phyloP scores from a whole-genome alignment of 1,140 invertebrate genomes.

The Micrasema minimum region DNA sequence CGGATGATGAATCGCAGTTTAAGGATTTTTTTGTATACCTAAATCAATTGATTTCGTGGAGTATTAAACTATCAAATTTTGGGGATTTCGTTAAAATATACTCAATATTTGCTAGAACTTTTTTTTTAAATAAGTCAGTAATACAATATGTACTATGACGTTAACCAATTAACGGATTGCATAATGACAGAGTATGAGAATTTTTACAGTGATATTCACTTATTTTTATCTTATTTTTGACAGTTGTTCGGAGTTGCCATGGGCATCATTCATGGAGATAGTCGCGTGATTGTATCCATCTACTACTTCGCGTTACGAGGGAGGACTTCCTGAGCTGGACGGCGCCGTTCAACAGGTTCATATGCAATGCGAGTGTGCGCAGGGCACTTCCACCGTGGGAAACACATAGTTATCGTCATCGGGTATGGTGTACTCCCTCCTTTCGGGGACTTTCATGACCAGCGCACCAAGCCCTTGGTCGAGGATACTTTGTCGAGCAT shows the following conservation, averaged over 20 bases:
- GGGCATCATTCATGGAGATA: constrained; percentile 69
- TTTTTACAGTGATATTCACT: background rate
- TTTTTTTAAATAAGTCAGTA: background rate
- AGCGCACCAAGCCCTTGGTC: constrained; percentile 79
- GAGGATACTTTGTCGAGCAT: constrained; percentile 70
- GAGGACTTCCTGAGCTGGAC: constrained; percentile 62
- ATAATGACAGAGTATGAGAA: background rate
- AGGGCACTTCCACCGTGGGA: constrained; percentile 67
- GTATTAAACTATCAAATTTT: too few relatives aligned
- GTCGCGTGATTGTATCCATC: constrained; percentile 67
- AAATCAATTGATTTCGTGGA: too few relatives aligned
- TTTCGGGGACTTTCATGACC: constrained; percentile 81
- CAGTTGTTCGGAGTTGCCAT: constrained; percentile 53
- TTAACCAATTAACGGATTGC: background rate
- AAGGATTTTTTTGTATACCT: too few relatives aligned
- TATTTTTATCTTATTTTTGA: constrained; percentile 59
- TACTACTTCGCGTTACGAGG: constrained; percentile 77
- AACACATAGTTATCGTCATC: constrained; percentile 68
- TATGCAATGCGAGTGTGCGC: constrained; percentile 72
- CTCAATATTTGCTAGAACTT: too few relatives aligned
- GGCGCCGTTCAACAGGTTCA: constrained; percentile 67
- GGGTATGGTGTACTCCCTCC: constrained; percentile 71
- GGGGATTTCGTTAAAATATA: too few relatives aligned
- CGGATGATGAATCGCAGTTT: too few relatives aligned
- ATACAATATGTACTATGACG: background rate